Evolutionary conservation across 1,140 invertebrate species (phyloP).

Genomic region (Apocrypta bakeri): DNA sequence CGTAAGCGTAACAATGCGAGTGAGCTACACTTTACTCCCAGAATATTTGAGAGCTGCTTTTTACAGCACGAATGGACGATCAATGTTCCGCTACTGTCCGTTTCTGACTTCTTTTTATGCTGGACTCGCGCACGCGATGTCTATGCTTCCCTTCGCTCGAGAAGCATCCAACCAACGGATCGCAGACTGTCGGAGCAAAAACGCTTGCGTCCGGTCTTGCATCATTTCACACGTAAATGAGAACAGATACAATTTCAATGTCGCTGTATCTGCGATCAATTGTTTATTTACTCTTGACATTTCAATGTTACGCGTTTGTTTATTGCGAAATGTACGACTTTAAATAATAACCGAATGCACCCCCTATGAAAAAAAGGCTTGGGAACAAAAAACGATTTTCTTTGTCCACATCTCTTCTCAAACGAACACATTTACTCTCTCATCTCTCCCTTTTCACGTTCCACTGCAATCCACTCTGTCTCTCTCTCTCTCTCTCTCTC

Average conservation of each 20-base stretch:
- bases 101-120: conserved; percentile 6
- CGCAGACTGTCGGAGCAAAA: neutral
- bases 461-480: neutral
- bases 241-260: no score
- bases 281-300: no score
- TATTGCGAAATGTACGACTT: no score
- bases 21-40: neutral
- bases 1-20: neutral
- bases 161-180: neutral
- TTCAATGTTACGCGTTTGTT: no score
- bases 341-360: no score
- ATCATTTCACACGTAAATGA: neutral
- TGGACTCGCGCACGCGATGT: neutral
- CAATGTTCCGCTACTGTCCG: neutral
- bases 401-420: neutral
- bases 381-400: neutral
- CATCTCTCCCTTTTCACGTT: neutral
- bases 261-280: no score
- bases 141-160: neutral
- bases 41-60: conserved; percentile 7
- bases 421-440: neutral
- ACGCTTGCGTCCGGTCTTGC: neutral
- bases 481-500: neutral
- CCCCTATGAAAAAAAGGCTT: neutral
- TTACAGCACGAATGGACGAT: conserved; percentile 5